These are phyloP conservation scores for Homalodisca vitripennis DNA, from an alignment of 1,140 invertebrate species.

Conservation along the genomic window DNA sequence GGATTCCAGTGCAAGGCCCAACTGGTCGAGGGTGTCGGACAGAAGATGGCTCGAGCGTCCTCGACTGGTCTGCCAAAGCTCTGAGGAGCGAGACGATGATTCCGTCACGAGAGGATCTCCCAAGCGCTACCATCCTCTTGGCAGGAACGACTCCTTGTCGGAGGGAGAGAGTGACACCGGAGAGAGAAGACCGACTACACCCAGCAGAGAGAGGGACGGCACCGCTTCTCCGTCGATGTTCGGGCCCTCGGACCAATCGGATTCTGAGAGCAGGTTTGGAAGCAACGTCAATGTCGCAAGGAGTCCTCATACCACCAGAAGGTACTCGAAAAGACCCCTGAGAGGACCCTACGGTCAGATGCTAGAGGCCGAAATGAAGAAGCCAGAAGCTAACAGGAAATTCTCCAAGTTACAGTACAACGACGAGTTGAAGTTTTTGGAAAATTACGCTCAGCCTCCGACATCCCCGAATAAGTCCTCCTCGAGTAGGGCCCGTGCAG, in stretches of 20 bases:
- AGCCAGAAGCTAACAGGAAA: conserved; percentile 54
- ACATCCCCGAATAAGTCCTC: conserved; percentile 34
- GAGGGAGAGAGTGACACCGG: conserved; percentile 56
- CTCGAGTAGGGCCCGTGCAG: conserved; percentile 44
- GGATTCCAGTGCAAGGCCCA: conserved; percentile 32
- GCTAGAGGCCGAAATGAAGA: conserved; percentile 80
- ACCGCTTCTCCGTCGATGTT: conserved; percentile 44
- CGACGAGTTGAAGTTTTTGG: conserved; percentile 56
- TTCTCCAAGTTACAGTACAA: conserved; percentile 52
- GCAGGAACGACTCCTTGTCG: conserved; percentile 55
- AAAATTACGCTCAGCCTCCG: conserved; percentile 47
- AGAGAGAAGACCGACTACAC: conserved; percentile 40
- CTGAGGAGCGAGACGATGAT: conserved; percentile 67
- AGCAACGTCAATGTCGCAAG: conserved; percentile 42
- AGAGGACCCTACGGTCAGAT: conserved; percentile 80
- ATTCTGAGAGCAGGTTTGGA: conserved; percentile 51
- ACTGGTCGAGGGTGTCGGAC: conserved; percentile 20
- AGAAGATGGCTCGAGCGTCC: conserved; percentile 45
- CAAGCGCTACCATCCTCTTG: conserved; percentile 33
- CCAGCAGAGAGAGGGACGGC: conserved; percentile 38
- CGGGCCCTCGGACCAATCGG: conserved; percentile 53
- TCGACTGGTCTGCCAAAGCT: conserved; percentile 64
- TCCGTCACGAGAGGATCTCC: conserved; percentile 30
- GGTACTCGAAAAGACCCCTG: conserved; percentile 72
- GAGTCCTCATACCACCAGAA: conserved; percentile 44